phyloP scores from a whole-genome alignment of 2,113 vertebrate genomes.

The Psammodynastes pulverulentus region DNA sequence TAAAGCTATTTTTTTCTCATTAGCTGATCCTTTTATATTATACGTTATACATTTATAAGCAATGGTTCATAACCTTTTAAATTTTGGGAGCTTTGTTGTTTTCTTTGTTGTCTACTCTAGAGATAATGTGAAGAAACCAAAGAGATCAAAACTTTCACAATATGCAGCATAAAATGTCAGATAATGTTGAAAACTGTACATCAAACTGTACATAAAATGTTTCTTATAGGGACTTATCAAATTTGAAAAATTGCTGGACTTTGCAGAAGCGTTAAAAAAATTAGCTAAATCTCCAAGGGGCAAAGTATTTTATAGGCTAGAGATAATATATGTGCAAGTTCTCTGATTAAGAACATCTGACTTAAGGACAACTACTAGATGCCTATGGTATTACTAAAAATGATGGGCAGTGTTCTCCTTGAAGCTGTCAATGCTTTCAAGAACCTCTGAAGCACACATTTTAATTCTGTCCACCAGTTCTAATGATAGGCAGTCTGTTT shows the following conservation, averaged over 20 bases:
- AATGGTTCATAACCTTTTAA: not conserved
- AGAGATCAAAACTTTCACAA: not conserved
- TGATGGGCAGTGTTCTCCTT: not conserved
- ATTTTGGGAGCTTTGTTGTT: not conserved
- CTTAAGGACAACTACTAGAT: not conserved
- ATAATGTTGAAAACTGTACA: not conserved
- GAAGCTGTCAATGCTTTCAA: not conserved
- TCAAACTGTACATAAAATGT: not conserved
- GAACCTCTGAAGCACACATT: not conserved
- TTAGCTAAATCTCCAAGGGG: not conserved
- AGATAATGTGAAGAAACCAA: not conserved
- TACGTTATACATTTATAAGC: not conserved
- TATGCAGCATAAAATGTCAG: not conserved
- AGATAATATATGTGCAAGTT: not conserved
- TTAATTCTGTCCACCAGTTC: not conserved
- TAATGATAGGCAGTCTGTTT: not conserved
- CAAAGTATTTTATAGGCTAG: not conserved
- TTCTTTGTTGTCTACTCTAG: not conserved
- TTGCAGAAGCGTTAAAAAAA: not conserved
- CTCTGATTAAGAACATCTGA: not conserved
- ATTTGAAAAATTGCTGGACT: not conserved
- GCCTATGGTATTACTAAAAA: not conserved
- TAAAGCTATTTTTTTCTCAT: not conserved
- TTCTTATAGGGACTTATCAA: not conserved
- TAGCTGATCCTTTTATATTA: not conserved